Percentiles rank a stretch among this genome's conserved stretches.
These are phyloP conservation scores for Gopherus flavomarginatus DNA, from an alignment of 2,113 vertebrate genomes.

Conservation along the genomic window DNA sequence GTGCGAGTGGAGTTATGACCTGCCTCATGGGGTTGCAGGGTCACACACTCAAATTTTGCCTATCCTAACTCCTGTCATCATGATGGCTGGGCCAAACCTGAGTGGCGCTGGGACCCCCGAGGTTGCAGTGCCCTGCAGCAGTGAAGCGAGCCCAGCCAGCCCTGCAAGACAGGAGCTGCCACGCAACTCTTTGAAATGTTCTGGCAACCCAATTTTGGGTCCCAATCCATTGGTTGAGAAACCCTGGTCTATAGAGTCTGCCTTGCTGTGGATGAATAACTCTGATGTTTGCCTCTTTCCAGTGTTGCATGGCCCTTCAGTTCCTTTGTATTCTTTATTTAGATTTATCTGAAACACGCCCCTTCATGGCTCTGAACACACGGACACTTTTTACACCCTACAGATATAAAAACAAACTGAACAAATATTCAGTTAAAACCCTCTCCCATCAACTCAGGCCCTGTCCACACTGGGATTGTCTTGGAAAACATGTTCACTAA, in stretches of 20 bases:
- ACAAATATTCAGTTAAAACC: not conserved
- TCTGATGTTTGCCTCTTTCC: conserved; percentile 18
- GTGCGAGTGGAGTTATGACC: too few relatives aligned
- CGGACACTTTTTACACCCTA: not conserved
- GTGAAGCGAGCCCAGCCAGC: too few relatives aligned
- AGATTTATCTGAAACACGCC: not conserved
- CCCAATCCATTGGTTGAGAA: not conserved
- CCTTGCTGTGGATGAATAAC: fast-evolving
- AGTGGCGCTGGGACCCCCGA: too few relatives aligned
- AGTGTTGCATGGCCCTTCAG: not conserved
- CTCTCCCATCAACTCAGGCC: not conserved
- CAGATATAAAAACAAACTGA: not conserved
- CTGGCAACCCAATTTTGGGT: too few relatives aligned
- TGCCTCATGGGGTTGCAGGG: too few relatives aligned
- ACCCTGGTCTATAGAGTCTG: not conserved
- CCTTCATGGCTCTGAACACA: not conserved
- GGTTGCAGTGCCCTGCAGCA: too few relatives aligned
- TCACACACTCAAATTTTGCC: too few relatives aligned
- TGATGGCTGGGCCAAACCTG: too few relatives aligned
- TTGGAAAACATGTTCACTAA: conserved; percentile 5
- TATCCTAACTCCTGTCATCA: too few relatives aligned
- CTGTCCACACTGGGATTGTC: not conserved
- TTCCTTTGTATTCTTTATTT: conserved; percentile 6
- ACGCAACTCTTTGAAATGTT: too few relatives aligned
- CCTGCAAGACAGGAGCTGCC: too few relatives aligned